phyloP scores from a whole-genome alignment of 2,797 vertebrate species.

The Phrynocephalus vlangalii region DNA sequence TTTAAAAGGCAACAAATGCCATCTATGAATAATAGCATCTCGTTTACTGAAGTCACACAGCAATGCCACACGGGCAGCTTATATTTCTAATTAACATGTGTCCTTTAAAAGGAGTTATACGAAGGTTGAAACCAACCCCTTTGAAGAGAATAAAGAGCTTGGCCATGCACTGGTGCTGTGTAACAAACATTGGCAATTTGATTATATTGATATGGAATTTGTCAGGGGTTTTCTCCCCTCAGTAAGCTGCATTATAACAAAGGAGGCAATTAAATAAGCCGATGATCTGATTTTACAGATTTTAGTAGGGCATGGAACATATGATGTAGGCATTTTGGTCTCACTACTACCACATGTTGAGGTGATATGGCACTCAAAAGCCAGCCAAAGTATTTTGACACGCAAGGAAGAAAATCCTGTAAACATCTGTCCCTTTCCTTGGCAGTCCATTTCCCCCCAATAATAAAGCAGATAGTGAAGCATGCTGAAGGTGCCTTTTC shows the following conservation, averaged over 20 bases:
- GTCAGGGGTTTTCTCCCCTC: background rate
- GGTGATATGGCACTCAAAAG: background rate
- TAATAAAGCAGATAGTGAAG: background rate
- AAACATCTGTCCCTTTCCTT: background rate
- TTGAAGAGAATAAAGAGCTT: slow-evolving; percentile 24
- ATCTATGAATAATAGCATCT: slow-evolving; percentile 33
- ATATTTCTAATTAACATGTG: slow-evolving; percentile 43
- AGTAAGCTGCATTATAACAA: background rate
- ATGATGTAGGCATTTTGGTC: too few species aligned
- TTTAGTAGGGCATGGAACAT: background rate
- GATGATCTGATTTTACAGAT: background rate
- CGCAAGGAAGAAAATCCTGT: background rate
- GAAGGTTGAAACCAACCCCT: slow-evolving; percentile 9
- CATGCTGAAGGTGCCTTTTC: background rate
- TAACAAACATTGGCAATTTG: background rate
- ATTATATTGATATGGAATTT: background rate
- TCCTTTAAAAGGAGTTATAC: slow-evolving; percentile 35
- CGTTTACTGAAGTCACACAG: slow-evolving; percentile 19
- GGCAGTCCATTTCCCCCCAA: too few species aligned
- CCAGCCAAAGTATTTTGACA: background rate
- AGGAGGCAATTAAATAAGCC: slow-evolving; percentile 7
- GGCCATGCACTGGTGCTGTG: background rate
- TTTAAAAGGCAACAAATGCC: slow-evolving; percentile 31
- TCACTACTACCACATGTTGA: background rate
- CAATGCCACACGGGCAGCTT: slow-evolving; percentile 31